Evolutionary conservation across 92 coral and sea anemone genomes (phyloP).

Genomic region (Paragorgia papillata): DNA sequence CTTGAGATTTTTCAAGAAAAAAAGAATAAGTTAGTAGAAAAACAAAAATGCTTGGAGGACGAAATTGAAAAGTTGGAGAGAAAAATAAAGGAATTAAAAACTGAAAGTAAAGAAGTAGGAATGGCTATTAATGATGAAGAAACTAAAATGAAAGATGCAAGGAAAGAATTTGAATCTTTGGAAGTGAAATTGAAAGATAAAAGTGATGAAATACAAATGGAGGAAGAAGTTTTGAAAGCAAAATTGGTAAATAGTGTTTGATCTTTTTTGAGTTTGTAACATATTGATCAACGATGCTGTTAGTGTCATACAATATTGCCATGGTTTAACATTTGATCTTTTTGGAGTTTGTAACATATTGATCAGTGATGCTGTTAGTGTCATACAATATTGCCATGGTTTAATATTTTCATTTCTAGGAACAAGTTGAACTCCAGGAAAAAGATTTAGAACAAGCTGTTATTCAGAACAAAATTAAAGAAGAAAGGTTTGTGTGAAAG

Average conservation of each 20-base stretch:
- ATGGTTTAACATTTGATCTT: neutral
- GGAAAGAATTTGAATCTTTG: conserved; percentile 63
- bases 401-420: conserved; percentile 1
- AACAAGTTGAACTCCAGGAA: neutral
- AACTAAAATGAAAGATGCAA: conserved; percentile 61
- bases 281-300: too few species aligned
- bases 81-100: conserved; percentile 58
- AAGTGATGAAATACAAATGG: conserved; percentile 52
- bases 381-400: neutral
- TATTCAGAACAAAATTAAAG: neutral
- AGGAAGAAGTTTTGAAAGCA: conserved; percentile 41
- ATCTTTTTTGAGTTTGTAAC: too few species aligned
- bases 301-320: neutral
- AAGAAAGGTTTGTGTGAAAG: conserved; percentile 10
- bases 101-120: conserved; percentile 49
- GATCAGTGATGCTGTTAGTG: too few species aligned
- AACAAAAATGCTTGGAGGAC: conserved; percentile 59
- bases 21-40: conserved; percentile 55
- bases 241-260: conserved; percentile 59
- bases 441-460: neutral
- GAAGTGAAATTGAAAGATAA: conserved; percentile 61
- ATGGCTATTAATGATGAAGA: conserved; percentile 63
- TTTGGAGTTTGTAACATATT: too few species aligned
- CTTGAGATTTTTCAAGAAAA: conserved; percentile 59
- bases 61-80: conserved; percentile 72